Evolutionary conservation across 1,140 invertebrate genomes (phyloP).

Genomic region (Stenopsyche tienmushanensis): DNA sequence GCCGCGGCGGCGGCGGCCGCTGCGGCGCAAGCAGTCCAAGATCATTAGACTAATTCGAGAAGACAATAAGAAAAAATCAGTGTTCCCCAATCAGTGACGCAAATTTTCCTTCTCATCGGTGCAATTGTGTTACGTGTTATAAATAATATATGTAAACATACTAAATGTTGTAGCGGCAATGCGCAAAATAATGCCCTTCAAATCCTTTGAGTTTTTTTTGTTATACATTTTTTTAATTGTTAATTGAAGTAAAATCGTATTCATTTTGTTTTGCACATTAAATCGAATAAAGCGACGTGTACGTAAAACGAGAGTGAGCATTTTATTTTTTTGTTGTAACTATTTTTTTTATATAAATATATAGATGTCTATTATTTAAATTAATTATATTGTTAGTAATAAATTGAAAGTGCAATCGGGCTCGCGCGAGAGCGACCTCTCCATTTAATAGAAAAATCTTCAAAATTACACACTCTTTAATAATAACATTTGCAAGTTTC

Average conservation of each 20-base stretch:
- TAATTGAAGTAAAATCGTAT: constrained; percentile 33
- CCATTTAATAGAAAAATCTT: constrained; percentile 12
- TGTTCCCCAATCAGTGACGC: neutral
- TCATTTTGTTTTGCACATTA: constrained; percentile 37
- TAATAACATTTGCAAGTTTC: too few relatives aligned
- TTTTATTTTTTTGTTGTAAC: constrained; percentile 58
- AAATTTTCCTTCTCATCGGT: neutral
- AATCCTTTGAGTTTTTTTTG: constrained; percentile 20
- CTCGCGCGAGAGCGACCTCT: constrained; percentile 32
- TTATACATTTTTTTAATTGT: constrained; percentile 34
- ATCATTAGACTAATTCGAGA: constrained; percentile 30
- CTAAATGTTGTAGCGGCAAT: too few relatives aligned
- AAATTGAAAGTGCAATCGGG: constrained; percentile 56
- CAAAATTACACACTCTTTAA: too few relatives aligned
- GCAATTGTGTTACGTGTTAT: constrained; percentile 1
- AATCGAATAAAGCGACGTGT: constrained; percentile 39
- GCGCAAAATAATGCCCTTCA: too few relatives aligned
- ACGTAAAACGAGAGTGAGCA: constrained; percentile 42
- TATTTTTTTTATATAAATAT: constrained; percentile 54
- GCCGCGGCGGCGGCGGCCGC: constrained; percentile 75
- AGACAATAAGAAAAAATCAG: constrained; percentile 1
- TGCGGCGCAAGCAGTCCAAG: constrained; percentile 57
- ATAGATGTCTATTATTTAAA: constrained; percentile 48
- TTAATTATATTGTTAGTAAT: constrained; percentile 43
- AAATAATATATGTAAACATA: neutral